Percentiles rank a stretch among this genome's conserved stretches.
Evolutionary conservation across 1,140 invertebrate species (phyloP).

Genomic region (Eurosta solidaginis): DNA sequence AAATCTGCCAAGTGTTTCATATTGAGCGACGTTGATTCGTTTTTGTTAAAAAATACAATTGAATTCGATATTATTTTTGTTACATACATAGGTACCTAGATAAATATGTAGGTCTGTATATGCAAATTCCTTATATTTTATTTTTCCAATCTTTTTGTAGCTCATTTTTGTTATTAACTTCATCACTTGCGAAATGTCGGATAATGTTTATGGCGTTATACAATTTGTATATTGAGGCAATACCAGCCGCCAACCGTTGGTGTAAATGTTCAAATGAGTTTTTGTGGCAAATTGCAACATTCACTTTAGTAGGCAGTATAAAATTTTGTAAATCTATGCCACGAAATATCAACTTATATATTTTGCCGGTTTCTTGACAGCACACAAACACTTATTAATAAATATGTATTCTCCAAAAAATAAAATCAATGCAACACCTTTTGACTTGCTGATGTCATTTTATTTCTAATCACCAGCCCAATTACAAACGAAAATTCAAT

Average conservation of each 20-base stretch:
- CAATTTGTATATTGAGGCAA: background rate
- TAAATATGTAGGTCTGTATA: too few species aligned
- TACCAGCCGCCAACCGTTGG: background rate
- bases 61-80: too few species aligned
- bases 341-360: background rate
- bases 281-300: background rate
- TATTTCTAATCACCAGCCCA: background rate
- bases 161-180: too few species aligned
- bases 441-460: constrained; percentile 1
- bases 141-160: too few species aligned
- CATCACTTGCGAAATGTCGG: background rate
- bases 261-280: background rate
- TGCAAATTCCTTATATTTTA: too few species aligned
- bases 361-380: background rate
- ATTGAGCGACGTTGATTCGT: too few species aligned
- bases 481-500: constrained; percentile 19
- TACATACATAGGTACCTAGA: too few species aligned
- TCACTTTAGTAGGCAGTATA: background rate
- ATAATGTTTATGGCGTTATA: background rate
- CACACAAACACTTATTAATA: too few species aligned
- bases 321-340: background rate
- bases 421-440: background rate
- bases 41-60: too few species aligned
- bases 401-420: background rate
- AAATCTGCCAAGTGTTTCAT: too few species aligned